Conservation (phyloP, 2,888 invertebrate genomes). For the Andrena minutula region DNA sequence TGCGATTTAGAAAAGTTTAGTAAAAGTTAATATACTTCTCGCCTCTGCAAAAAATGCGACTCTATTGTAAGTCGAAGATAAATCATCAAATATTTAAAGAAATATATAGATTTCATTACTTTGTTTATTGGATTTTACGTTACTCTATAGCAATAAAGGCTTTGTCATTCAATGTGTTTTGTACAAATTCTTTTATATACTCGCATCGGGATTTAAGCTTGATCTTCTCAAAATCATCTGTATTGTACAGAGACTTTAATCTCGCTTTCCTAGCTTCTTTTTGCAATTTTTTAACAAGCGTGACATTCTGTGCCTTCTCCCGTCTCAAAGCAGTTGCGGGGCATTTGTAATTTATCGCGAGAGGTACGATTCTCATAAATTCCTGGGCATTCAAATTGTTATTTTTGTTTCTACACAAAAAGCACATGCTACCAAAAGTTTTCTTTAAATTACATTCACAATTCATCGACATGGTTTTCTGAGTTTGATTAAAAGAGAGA, state of each 20-base stretch:
- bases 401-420: not conserved
- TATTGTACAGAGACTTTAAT: conserved; percentile 42
- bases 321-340: not conserved
- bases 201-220: conserved; percentile 51
- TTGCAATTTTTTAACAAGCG: conserved; percentile 43
- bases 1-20: not conserved
- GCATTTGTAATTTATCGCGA: conserved; percentile 18
- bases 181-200: conserved; percentile 64
- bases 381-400: conserved; percentile 15
- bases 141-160: conserved; percentile 60
- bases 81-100: not conserved
- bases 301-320: conserved; percentile 34
- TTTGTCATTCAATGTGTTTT: conserved; percentile 65
- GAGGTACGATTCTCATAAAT: conserved; percentile 42
- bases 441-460: conserved; percentile 17
- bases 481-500: not conserved
- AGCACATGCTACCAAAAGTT: not conserved
- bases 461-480: not conserved
- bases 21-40: conserved; percentile 3
- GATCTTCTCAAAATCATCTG: conserved; percentile 41
- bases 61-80: not conserved
- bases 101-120: not conserved
- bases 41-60: not conserved
- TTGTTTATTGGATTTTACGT: not conserved
- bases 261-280: conserved; percentile 53